Conservation (phyloP, 1,140 invertebrate species). For the Drosophila nannoptera region DNA sequence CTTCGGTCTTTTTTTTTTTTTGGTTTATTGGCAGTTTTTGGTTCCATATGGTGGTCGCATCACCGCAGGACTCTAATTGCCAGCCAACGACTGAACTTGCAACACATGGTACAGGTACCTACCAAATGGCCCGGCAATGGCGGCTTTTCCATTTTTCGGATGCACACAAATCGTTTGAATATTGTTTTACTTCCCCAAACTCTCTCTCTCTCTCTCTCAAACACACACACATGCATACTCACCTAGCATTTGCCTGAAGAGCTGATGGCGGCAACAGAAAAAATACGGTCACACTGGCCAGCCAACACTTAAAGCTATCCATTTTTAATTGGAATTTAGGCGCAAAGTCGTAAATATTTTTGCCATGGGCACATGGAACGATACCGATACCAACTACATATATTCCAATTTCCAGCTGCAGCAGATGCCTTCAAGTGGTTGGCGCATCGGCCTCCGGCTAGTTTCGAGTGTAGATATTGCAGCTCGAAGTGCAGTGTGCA, state of each 20-base stretch:
- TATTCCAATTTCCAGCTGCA: constrained; percentile 35
- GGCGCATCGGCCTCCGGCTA: not conserved
- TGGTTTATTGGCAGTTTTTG: constrained; percentile 29
- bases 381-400: constrained; percentile 40
- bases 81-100: constrained; percentile 40
- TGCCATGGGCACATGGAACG: constrained; percentile 16
- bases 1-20: constrained; percentile 6
- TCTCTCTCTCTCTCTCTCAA: not conserved
- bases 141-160: constrained; percentile 46
- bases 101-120: constrained; percentile 56
- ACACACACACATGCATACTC: not conserved
- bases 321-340: constrained; percentile 76
- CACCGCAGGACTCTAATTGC: constrained; percentile 71
- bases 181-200: constrained; percentile 52
- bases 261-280: constrained; percentile 3
- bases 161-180: constrained; percentile 67
- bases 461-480: constrained; percentile 51
- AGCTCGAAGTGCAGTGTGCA: constrained; percentile 44
- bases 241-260: not conserved
- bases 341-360: constrained; percentile 72
- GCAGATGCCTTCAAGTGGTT: constrained; percentile 33
- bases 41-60: constrained; percentile 44
- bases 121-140: constrained; percentile 19
- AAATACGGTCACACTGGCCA: constrained; percentile 10
- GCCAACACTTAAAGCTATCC: constrained; percentile 57